Evolutionary conservation across 2,888 invertebrate species (phyloP).

Genomic region (Platypus cylindrus): DNA sequence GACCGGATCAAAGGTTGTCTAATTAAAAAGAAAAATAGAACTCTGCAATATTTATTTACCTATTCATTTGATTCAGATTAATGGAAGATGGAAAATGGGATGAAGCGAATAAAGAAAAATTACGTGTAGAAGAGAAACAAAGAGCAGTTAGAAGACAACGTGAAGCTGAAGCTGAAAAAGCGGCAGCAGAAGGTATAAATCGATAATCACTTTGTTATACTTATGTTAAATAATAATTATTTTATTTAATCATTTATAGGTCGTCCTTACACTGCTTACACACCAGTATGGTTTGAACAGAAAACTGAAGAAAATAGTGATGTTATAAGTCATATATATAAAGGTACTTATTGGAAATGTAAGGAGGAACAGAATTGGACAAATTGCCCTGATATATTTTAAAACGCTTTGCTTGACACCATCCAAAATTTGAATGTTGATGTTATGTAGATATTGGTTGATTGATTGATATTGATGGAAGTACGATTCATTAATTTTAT

Average conservation of each 20-base stretch:
- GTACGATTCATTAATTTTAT: no score
- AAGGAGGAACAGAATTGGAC: slow-evolving; percentile 84
- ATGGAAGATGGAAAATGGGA: slow-evolving; percentile 95
- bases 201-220: not conserved
- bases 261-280: slow-evolving; percentile 56
- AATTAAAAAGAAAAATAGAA: not conserved
- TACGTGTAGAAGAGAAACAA: slow-evolving; percentile 91
- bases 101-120: slow-evolving; percentile 75
- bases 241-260: no score
- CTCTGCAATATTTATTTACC: not conserved
- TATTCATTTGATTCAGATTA: slow-evolving; percentile 38
- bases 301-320: slow-evolving; percentile 59
- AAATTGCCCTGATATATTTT: slow-evolving; percentile 84
- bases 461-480: no score
- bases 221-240: no score
- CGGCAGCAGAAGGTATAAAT: slow-evolving; percentile 43
- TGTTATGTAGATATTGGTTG: no score
- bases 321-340: slow-evolving; percentile 67
- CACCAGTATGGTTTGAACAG: slow-evolving; percentile 85
- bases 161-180: slow-evolving; percentile 67
- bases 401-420: no score
- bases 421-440: no score
- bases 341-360: slow-evolving; percentile 84
- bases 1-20: slow-evolving; percentile 15
- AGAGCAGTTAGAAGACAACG: slow-evolving; percentile 61